A percentile compares a stretch with the other conserved stretches of the same genome.
Conservation (phyloP, 1,140 invertebrate species). For the Micrasema longulum region DNA sequence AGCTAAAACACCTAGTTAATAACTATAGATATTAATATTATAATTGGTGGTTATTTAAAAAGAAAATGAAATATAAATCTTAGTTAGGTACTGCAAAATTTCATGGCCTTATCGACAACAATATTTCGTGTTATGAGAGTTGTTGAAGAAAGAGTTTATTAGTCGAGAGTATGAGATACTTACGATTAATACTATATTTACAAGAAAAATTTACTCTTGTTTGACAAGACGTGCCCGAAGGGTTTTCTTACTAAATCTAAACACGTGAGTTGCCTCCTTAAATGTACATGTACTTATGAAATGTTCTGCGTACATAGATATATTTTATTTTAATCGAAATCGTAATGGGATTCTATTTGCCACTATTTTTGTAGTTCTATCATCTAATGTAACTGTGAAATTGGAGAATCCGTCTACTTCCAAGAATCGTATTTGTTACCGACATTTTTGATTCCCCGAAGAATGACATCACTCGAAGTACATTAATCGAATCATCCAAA, state of each 20-base stretch:
- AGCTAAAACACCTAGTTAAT: conserved; percentile 33
- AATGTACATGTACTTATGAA: conserved; percentile 25
- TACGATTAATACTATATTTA: conserved; percentile 41
- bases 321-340: not conserved
- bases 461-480: not conserved
- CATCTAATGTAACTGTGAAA: not conserved
- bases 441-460: not conserved
- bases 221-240: conserved; percentile 48
- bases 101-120: conserved; percentile 55
- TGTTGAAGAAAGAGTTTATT: conserved; percentile 47
- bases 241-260: conserved; percentile 10
- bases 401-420: not conserved
- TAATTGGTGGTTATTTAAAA: conserved; percentile 40
- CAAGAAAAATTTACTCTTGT: conserved; percentile 43
- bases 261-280: conserved; percentile 20
- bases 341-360: not conserved
- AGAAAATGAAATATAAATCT: conserved; percentile 33
- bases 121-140: conserved; percentile 48
- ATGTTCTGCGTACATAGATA: conserved; percentile 9
- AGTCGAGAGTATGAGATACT: conserved; percentile 30
- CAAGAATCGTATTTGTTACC: not conserved
- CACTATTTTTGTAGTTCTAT: conserved; percentile 12
- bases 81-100: conserved; percentile 55
- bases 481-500: too few relatives aligned
- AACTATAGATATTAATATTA: conserved; percentile 40